A percentile compares a stretch with the other conserved stretches of the same genome.
These are phyloP conservation scores for Drosophila ficusphila DNA, from an alignment of 1,140 invertebrate genomes.

Conservation along the genomic window DNA sequence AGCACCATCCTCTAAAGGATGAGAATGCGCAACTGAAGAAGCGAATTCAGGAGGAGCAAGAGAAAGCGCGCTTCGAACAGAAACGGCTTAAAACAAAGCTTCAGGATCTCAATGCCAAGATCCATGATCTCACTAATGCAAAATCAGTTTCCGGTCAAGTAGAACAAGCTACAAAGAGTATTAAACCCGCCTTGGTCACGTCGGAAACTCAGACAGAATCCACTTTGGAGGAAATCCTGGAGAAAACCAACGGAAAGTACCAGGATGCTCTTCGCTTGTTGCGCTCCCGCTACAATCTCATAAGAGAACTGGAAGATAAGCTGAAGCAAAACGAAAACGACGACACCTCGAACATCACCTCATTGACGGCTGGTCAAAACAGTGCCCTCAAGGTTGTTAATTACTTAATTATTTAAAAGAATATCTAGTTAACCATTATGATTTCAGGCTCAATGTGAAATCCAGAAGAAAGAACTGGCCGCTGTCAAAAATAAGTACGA, in stretches of 20 bases:
- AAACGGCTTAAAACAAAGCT: conserved; percentile 57
- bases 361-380: conserved; percentile 50
- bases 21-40: conserved; percentile 65
- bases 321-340: conserved; percentile 53
- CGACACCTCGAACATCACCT: conserved; percentile 45
- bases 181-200: background rate
- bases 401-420: background rate
- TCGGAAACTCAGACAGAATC: conserved; percentile 57
- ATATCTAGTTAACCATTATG: background rate
- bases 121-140: conserved; percentile 18
- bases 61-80: conserved; percentile 46
- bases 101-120: conserved; percentile 39
- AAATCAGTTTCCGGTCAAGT: background rate
- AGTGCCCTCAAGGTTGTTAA: conserved; percentile 43
- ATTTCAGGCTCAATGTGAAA: conserved; percentile 46
- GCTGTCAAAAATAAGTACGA: conserved; percentile 54
- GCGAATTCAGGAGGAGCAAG: conserved; percentile 57
- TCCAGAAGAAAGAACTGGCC: conserved; percentile 39
- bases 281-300: conserved; percentile 49
- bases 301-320: conserved; percentile 46
- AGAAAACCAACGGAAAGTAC: conserved; percentile 38
- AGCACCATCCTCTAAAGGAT: conserved; percentile 63
- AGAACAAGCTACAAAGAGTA: background rate
- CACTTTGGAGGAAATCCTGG: conserved; percentile 27
- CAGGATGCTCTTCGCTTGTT: conserved; percentile 40